Conservation (phyloP, 2,888 invertebrate genomes). For the Dolichopus griseipennis region DNA sequence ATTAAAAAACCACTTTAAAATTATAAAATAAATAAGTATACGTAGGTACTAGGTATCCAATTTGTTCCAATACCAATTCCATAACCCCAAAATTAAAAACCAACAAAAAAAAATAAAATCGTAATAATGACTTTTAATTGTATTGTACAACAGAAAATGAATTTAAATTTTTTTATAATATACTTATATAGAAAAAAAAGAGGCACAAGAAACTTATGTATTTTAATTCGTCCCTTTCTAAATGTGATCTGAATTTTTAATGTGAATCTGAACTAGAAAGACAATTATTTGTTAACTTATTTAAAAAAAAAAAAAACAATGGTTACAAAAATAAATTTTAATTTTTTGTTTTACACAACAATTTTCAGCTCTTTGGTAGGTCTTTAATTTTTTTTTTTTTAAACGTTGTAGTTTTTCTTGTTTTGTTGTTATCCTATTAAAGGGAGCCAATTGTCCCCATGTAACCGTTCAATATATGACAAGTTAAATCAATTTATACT, state of each 20-base stretch:
- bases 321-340: background rate
- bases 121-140: constrained; percentile 4
- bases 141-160: background rate
- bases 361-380: background rate
- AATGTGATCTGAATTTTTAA: constrained; percentile 4
- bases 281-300: background rate
- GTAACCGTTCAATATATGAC: too few species aligned
- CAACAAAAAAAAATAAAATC: background rate
- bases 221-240: background rate
- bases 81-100: background rate
- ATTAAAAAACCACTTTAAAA: too few species aligned
- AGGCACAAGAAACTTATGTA: background rate
- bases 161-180: background rate
- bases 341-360: background rate
- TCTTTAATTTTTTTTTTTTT: constrained; percentile 4
- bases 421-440: too few species aligned
- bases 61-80: too few species aligned
- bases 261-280: background rate
- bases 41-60: too few species aligned
- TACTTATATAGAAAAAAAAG: background rate
- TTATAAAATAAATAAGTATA: too few species aligned
- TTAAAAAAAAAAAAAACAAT: background rate
- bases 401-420: background rate
- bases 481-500: too few species aligned
- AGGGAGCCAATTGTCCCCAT: too few species aligned